phyloP scores from a whole-genome alignment of 1,140 invertebrate species.

The Heliconius eleuchia region DNA sequence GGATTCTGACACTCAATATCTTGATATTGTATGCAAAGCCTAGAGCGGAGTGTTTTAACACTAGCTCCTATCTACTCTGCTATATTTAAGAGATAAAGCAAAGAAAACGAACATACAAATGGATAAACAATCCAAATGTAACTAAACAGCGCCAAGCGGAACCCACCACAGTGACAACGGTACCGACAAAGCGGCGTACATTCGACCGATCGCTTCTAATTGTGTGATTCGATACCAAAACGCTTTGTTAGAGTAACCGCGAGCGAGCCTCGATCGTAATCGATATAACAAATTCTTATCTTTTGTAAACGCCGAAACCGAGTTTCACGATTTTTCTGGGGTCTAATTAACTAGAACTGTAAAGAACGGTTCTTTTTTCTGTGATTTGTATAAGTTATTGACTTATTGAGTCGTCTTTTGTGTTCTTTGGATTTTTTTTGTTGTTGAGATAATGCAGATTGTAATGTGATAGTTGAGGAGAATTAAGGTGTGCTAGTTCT shows the following conservation, averaged over 20 bases:
- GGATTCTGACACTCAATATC: background rate
- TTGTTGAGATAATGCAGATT: background rate
- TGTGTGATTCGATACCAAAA: conserved; percentile 79
- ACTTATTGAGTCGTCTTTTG: conserved; percentile 28
- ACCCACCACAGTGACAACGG: conserved; percentile 59
- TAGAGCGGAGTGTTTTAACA: background rate
- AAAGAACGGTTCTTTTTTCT: conserved; percentile 46
- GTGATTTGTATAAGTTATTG: conserved; percentile 36
- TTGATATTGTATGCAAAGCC: background rate
- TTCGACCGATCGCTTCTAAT: conserved; percentile 73
- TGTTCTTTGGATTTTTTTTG: background rate
- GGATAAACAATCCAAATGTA: background rate
- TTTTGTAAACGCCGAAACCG: conserved; percentile 63
- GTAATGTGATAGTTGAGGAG: background rate
- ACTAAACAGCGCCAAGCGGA: conserved; percentile 44
- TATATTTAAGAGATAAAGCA: background rate
- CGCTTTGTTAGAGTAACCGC: conserved; percentile 63
- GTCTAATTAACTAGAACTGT: conserved; percentile 69
- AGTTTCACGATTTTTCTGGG: conserved; percentile 60
- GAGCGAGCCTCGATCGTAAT: conserved; percentile 70
- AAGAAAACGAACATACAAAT: no score
- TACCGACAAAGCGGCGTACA: conserved; percentile 70
- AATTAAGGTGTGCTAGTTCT: no score
- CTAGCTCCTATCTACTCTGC: background rate
- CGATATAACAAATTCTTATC: conserved; percentile 74